Percentiles rank a stretch among this genome's conserved stretches.
Evolutionary conservation across 2,888 invertebrate species (phyloP).

Genomic region (Gisinianus flammeolus): DNA sequence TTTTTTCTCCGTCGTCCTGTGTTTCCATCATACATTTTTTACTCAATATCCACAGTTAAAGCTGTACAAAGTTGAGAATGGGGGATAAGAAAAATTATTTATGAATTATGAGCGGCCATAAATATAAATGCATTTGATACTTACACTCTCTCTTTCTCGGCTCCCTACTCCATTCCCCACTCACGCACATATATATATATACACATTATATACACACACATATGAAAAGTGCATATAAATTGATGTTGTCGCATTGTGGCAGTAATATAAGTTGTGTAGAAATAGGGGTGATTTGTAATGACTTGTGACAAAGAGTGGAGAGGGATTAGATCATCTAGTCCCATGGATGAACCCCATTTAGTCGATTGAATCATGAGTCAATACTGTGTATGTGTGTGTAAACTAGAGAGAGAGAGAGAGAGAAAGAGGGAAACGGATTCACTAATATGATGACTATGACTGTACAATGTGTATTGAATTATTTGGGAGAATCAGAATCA

Average conservation of each 20-base stretch:
- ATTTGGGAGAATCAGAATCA: conserved; percentile 15
- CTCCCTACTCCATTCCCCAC: neutral
- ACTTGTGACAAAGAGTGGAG: conserved; percentile 39
- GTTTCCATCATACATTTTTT: too few relatives aligned
- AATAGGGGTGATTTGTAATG: conserved; percentile 35
- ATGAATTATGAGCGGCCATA: neutral
- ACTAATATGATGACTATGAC: conserved; percentile 11
- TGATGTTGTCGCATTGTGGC: conserved; percentile 22
- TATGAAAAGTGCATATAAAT: conserved; percentile 8
- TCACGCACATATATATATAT: too few relatives aligned
- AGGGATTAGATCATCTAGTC: conserved; percentile 38
- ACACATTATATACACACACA: too few relatives aligned
- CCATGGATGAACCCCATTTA: conserved; percentile 33
- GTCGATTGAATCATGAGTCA: conserved; percentile 37
- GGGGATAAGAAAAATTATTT: neutral
- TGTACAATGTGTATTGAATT: conserved; percentile 18
- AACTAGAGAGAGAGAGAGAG: neutral
- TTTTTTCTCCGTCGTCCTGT: too few relatives aligned
- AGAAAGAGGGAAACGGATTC: neutral
- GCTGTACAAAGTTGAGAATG: neutral
- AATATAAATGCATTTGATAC: neutral
- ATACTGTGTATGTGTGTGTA: conserved; percentile 4
- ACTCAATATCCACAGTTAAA: too few relatives aligned
- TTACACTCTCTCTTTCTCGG: neutral
- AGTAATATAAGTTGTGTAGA: neutral